Base-by-base conservation (phyloP, 2,888 invertebrate genomes). In the Cylloceria caligata region DNA sequence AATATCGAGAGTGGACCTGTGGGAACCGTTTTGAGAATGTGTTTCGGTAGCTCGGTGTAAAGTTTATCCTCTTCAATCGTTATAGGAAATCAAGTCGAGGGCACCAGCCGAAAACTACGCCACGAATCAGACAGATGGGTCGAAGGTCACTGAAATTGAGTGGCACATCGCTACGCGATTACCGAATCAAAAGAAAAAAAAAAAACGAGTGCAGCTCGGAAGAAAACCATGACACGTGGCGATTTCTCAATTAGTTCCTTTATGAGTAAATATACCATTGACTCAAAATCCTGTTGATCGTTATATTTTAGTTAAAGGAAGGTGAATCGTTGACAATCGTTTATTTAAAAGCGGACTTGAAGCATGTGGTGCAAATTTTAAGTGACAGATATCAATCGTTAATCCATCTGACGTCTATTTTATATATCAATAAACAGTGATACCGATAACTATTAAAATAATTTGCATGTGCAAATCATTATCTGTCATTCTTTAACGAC, bases 1-100 rank as follows among this genome's bases (percentile, higher is more conserved):
- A 69, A 69, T 34, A 24, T 42, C 60, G 36, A 9, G 86, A 88
- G 87, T 88, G 90, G 89, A 89, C 91, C 92, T 92, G 91, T 92
- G 92, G 92, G 92, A 92, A 92, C 89, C 85, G 72, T 68, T 78
- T 75, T 82, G 16, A 49, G 36, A 19, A 49, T 47, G 21, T 45
- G 49, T 69, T 60, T 78, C 69, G 74, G 24, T 74, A 71, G 57
- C 52, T 65, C 42, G 65, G 62, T 45, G 24, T 39, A 34, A 55
- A 24, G 27, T 30, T 45, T 16, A 30, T 65, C 39, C 55, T 65
- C 47, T 16, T 27, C n/a, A 55, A 3, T 19, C 13, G 21, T 6
- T 24, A 19, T 27, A 13, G 11, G 72, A 78, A 75, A 45, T 60
- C 21, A 21, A 13, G 27, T 34, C 21, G 1, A 57, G 72, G 42